A percentile compares a stretch with the other conserved stretches of the same genome.
phyloP scores from a whole-genome alignment of 2,113 vertebrate species.

The Rattus norvegicus region DNA sequence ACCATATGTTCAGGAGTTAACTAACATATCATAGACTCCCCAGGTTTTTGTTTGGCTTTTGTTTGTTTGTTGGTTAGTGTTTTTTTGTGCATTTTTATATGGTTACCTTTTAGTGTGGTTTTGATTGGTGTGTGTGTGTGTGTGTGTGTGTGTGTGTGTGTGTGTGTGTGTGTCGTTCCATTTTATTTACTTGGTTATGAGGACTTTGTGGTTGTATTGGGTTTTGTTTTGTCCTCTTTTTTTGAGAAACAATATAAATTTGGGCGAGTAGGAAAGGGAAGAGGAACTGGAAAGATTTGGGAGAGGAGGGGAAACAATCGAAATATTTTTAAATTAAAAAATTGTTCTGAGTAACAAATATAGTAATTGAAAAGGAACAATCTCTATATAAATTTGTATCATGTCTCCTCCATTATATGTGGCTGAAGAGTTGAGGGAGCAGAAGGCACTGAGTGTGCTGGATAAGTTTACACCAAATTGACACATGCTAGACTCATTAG shows the following conservation, averaged over 20 bases:
- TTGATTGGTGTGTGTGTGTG: no score
- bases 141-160: not conserved
- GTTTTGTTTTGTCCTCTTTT: not conserved
- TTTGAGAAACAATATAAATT: not conserved
- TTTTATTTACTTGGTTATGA: not conserved
- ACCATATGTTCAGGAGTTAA: not conserved
- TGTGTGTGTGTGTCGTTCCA: not conserved
- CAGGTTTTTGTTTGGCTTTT: not conserved
- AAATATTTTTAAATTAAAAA: not conserved
- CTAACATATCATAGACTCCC: not conserved
- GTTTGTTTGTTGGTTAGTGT: not conserved
- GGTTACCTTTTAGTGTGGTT: not conserved
- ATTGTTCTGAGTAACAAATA: not conserved
- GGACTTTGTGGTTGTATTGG: not conserved
- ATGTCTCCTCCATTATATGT: not conserved
- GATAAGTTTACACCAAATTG: not conserved
- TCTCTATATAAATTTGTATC: not conserved
- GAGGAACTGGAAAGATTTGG: not conserved
- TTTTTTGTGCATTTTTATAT: not conserved
- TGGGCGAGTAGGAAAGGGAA: not conserved
- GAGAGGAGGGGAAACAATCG: not conserved
- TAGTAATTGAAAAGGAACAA: not conserved
- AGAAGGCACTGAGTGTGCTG: not conserved
- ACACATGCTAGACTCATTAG: not conserved
- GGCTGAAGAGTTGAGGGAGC: not conserved